phyloP scores from a whole-genome alignment of 2,888 invertebrate genomes.

The Mimachlamys varia region DNA sequence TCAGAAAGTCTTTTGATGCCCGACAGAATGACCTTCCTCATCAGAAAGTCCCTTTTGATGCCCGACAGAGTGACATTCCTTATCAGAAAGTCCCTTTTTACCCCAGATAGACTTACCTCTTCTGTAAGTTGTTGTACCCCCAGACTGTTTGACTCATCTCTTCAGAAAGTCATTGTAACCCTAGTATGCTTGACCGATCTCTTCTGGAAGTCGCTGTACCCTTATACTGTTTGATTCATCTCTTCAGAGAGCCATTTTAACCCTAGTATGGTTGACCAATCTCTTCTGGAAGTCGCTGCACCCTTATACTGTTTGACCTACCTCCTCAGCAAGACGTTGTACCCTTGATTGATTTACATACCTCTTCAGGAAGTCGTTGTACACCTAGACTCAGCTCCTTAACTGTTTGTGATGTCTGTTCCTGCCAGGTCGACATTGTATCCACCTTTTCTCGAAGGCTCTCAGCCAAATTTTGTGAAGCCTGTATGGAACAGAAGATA shows the following conservation, averaged over 20 bases:
- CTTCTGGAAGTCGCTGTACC: neutral
- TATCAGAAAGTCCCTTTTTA: neutral
- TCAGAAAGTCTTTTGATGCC: neutral
- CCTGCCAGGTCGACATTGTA: constrained; percentile 76
- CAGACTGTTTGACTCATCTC: neutral
- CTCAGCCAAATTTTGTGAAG: constrained; percentile 67
- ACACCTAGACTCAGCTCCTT: constrained; percentile 70
- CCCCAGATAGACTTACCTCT: neutral
- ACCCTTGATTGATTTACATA: constrained; percentile 55
- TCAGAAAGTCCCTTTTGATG: too few relatives aligned
- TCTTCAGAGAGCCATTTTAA: too few relatives aligned
- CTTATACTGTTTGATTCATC: neutral
- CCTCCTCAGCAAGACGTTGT: neutral
- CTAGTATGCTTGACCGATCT: neutral
- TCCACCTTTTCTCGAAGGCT: constrained; percentile 75
- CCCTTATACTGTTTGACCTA: neutral
- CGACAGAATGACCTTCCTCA: too few relatives aligned
- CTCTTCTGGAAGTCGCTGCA: neutral
- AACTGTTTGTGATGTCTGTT: constrained; percentile 75
- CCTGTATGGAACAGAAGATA: constrained; percentile 56
- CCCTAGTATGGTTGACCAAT: neutral
- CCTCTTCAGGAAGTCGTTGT: constrained; percentile 74
- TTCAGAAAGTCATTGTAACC: neutral
- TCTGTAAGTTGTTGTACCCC: neutral
- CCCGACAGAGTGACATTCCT: neutral